Evolutionary conservation across 2,797 vertebrate genomes (phyloP).

Genomic region (Heliangelus exortis): DNA sequence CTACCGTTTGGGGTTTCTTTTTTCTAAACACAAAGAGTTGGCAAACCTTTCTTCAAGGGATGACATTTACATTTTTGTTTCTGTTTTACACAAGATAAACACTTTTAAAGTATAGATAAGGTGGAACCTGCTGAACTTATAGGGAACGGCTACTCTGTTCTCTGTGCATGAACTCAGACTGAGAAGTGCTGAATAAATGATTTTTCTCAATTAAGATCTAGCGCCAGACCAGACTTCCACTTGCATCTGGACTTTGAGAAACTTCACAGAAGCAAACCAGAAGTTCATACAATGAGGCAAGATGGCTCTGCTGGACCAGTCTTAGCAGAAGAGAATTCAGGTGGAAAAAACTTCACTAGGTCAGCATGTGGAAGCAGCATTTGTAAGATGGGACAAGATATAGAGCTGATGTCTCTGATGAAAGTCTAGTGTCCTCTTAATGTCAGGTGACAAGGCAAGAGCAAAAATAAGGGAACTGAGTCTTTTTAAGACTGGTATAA

Average conservation of each 20-base stretch:
- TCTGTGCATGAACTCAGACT: neutral
- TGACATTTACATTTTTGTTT: neutral
- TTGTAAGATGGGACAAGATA: neutral
- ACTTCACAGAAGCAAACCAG: neutral
- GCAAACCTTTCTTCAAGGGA: neutral
- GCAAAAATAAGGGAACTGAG: neutral
- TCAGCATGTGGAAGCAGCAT: rapidly evolving
- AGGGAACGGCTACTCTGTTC: neutral
- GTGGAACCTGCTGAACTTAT: neutral
- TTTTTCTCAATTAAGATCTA: neutral
- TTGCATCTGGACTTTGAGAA: neutral
- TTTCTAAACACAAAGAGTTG: neutral
- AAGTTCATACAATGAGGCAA: neutral
- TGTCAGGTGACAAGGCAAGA: neutral
- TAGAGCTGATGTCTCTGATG: neutral
- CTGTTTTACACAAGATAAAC: neutral
- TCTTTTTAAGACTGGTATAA: neutral
- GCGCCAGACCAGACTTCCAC: neutral
- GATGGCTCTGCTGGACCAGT: neutral
- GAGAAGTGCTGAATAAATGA: neutral
- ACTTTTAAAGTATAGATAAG: neutral
- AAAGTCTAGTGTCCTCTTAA: neutral
- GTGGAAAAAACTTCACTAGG: neutral
- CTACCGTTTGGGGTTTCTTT: neutral
- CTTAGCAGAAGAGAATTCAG: neutral